These are phyloP conservation scores for Vidua macroura DNA, from an alignment of 2,113 vertebrate genomes.

Conservation along the genomic window DNA sequence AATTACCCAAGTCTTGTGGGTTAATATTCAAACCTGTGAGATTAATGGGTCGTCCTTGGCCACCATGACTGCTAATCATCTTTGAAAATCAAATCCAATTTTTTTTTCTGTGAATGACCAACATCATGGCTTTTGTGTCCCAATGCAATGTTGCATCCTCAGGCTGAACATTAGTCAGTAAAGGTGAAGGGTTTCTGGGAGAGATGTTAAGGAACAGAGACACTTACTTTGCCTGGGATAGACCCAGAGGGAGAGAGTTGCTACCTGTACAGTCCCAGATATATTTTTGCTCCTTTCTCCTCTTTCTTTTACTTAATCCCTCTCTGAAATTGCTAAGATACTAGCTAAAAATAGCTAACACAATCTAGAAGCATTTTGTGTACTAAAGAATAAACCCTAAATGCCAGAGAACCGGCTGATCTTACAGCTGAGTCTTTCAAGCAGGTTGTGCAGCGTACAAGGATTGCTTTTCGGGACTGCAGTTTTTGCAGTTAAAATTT, in stretches of 20 bases:
- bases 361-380: background rate
- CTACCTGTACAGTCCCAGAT: background rate
- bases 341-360: background rate
- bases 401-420: background rate
- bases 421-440: background rate
- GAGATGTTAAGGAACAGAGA: background rate
- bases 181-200: background rate
- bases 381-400: background rate
- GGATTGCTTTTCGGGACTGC: background rate
- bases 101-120: background rate
- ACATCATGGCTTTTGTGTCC: background rate
- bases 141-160: background rate
- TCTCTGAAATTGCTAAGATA: background rate
- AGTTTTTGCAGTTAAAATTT: background rate
- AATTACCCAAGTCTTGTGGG: accelerated
- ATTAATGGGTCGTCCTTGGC: background rate
- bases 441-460: background rate
- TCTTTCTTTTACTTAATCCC: background rate
- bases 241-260: background rate
- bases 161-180: accelerated
- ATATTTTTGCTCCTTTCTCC: background rate
- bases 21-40: background rate
- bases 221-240: background rate
- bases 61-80: background rate
- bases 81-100: background rate